A percentile compares a stretch with the other conserved stretches of the same genome.
phyloP scores from a whole-genome alignment of 2,113 vertebrate genomes.

The Caretta caretta region DNA sequence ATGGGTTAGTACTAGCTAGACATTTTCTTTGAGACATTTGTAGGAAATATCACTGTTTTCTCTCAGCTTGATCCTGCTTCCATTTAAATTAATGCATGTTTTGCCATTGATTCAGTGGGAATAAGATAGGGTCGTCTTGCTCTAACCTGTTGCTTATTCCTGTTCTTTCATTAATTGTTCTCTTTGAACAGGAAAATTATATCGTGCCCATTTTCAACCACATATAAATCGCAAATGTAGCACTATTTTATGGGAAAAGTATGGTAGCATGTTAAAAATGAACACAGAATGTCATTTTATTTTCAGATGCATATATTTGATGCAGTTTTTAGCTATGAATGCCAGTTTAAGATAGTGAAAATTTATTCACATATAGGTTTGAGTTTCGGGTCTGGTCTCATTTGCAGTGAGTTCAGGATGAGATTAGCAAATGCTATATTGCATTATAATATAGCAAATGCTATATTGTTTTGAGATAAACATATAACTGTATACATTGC shows the following conservation, averaged over 20 bases:
- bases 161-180: neutral
- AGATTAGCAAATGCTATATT: too few species aligned
- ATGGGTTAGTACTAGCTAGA: neutral
- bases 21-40: neutral
- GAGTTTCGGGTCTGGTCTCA: neutral
- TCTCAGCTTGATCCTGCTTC: neutral
- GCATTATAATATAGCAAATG: too few species aligned
- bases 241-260: neutral
- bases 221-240: neutral
- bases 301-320: neutral
- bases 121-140: neutral
- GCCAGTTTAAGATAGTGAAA: neutral
- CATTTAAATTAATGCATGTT: neutral
- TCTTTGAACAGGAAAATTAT: neutral
- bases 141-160: neutral
- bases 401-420: neutral
- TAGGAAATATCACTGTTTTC: neutral
- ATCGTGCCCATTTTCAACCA: neutral
- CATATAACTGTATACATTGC: neutral
- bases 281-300: neutral
- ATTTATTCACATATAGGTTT: neutral
- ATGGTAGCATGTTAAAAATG: neutral
- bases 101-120: neutral
- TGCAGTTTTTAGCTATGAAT: neutral
- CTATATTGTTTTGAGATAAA: neutral